phyloP scores from a whole-genome alignment of 2,113 vertebrate genomes.

The zebrafish (Danio rerio) region DNA sequence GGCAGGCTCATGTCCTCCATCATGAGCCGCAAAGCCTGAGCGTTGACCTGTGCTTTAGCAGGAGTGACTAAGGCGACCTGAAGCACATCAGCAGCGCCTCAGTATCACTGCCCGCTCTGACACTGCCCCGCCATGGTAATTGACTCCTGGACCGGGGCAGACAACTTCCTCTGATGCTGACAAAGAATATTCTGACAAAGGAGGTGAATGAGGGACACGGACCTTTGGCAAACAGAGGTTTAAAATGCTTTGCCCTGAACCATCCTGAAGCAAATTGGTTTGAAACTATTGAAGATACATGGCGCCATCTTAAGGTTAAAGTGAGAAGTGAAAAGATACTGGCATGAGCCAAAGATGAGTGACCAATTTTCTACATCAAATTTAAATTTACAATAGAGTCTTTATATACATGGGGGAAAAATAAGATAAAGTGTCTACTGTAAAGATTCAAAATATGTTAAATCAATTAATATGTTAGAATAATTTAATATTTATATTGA shows the following conservation, averaged over 20 bases:
- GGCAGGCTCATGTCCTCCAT: constrained; percentile 29
- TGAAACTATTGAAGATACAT: constrained; percentile 57
- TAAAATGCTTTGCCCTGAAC: not conserved
- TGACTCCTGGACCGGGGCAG: constrained; percentile 11
- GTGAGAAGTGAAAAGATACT: not conserved
- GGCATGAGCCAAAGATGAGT: no score
- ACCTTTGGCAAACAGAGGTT: constrained; percentile 5
- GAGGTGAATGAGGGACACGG: constrained; percentile 5
- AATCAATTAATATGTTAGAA: no score
- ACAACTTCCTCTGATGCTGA: constrained; percentile 19
- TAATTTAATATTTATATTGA: no score
- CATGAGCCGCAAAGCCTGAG: constrained; percentile 4
- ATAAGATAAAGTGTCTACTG: no score
- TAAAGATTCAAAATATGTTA: no score
- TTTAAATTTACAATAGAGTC: no score
- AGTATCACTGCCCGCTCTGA: not conserved
- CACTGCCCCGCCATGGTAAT: constrained; percentile 35
- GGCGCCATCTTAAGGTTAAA: constrained; percentile 68
- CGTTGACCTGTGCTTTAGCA: constrained; percentile 45
- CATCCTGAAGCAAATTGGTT: not conserved
- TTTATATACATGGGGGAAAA: no score
- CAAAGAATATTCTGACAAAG: constrained; percentile 17
- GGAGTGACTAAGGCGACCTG: constrained; percentile 29
- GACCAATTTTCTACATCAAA: no score
- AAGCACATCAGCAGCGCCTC: constrained; percentile 20